Conservation (phyloP, 2,888 invertebrate species). For the Desoria tigrina region DNA sequence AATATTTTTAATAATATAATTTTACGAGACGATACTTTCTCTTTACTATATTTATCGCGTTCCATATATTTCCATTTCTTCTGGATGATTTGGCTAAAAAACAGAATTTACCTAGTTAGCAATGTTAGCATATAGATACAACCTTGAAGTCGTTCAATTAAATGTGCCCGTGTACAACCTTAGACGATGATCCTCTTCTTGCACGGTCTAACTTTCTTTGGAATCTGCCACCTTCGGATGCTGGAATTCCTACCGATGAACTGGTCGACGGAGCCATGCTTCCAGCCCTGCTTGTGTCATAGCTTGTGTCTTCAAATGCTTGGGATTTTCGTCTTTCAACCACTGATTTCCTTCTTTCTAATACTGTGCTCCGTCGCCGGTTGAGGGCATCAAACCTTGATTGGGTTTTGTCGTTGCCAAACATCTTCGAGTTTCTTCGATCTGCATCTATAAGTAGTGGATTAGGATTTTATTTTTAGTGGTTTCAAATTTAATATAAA, state of each 20-base stretch:
- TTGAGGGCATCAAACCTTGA: slow-evolving; percentile 25
- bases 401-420: slow-evolving; percentile 21
- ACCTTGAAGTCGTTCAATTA: too few relatives aligned
- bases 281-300: neutral
- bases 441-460: slow-evolving; percentile 20
- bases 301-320: neutral
- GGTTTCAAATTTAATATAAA: neutral
- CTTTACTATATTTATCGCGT: too few relatives aligned
- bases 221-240: neutral
- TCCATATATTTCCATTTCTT: too few relatives aligned
- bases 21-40: too few relatives aligned
- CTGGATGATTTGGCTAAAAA: too few relatives aligned
- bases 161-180: too few relatives aligned
- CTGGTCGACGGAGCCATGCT: neutral
- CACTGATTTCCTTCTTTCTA: slow-evolving; percentile 18
- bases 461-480: neutral
- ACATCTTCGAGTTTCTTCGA: slow-evolving; percentile 19
- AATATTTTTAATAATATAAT: too few relatives aligned
- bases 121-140: too few relatives aligned
- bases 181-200: neutral
- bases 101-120: too few relatives aligned
- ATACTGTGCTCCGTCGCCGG: slow-evolving; percentile 28
- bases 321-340: slow-evolving; percentile 31
- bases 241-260: slow-evolving; percentile 4
- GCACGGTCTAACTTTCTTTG: neutral